phyloP scores from a whole-genome alignment of 2,113 vertebrate genomes.

The Malurus alboscapulatus region DNA sequence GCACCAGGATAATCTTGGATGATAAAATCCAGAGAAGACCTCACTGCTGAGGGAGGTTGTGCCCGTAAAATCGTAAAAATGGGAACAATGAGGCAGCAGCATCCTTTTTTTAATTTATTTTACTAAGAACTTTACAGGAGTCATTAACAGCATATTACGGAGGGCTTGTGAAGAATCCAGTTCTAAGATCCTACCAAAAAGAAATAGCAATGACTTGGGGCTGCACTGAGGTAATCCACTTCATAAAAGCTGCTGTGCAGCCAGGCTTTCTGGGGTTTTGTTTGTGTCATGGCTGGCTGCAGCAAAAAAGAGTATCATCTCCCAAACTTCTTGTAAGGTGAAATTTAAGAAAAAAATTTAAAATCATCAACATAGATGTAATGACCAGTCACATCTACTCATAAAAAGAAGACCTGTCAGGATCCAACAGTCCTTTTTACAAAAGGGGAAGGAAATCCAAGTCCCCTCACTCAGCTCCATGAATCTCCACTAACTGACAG shows the following conservation, averaged over 20 bases:
- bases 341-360: not conserved
- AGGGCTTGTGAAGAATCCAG: not conserved
- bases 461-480: not conserved
- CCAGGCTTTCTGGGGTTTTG: not conserved
- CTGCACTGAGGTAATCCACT: not conserved
- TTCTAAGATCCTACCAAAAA: not conserved
- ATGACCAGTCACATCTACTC: accelerated
- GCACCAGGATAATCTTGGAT: not conserved
- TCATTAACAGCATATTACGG: not conserved
- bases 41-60: conserved; percentile 1
- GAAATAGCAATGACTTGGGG: not conserved
- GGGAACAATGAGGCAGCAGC: not conserved
- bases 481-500: not conserved
- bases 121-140: not conserved
- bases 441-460: not conserved
- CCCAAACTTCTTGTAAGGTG: not conserved
- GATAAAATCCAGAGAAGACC: conserved; percentile 34
- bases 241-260: not conserved
- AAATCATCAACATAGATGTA: not conserved
- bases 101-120: not conserved
- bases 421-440: not conserved
- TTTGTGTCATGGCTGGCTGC: not conserved
- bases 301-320: not conserved
- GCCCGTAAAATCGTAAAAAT: conserved; percentile 20
- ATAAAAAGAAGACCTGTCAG: not conserved